Base-by-base conservation (phyloP, 2,113 vertebrate species). In the Caranx ignobilis region DNA sequence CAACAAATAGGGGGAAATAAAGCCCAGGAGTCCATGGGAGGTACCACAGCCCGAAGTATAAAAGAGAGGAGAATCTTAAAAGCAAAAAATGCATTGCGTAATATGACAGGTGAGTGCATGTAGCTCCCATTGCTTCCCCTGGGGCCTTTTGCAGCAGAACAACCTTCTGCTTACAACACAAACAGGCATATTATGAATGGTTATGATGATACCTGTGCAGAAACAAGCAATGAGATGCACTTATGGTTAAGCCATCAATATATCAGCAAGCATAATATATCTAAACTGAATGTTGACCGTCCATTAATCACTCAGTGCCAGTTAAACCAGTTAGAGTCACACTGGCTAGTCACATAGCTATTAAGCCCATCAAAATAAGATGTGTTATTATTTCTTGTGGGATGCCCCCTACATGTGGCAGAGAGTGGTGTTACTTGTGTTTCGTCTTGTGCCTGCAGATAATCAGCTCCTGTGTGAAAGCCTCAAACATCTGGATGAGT, bases 401-500 rank as follows among this genome's bases (percentile, higher is more conserved):
- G 26, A 26, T 26, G 54, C 54, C 61, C 59, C 45, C 52, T 82
- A 68, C 37, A 57, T 31, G 57, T 71, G 37, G 31, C 12, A 76
- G n/a, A 47, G 11, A 61, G 55, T 26, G 0, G 10, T 32, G 55
- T 56, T 16, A 69, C 11, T 10, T 55, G 11, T 57, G 55, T 72
- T 63, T 73, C n/a, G 70, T 68, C 75, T 71, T 13, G 6, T 18
- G 64, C 35, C 41, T 64, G 9, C 81, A 93, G 91, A 87, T 26
- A 75, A 35, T 57, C 59, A 52, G 21, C 41, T 47, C 26, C 66
- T 79, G 47, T 94, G 91, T 79, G 52, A 18, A 67, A 81, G 81
- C 66, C 84, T 93, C 52, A 88, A 2, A 84, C 70, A 47, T 70
- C 79, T 97, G 69, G 94, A 91, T 74, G 89, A 79, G 5, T 97